Conservation (phyloP, 2,888 invertebrate genomes). For the Meloe dianella region DNA sequence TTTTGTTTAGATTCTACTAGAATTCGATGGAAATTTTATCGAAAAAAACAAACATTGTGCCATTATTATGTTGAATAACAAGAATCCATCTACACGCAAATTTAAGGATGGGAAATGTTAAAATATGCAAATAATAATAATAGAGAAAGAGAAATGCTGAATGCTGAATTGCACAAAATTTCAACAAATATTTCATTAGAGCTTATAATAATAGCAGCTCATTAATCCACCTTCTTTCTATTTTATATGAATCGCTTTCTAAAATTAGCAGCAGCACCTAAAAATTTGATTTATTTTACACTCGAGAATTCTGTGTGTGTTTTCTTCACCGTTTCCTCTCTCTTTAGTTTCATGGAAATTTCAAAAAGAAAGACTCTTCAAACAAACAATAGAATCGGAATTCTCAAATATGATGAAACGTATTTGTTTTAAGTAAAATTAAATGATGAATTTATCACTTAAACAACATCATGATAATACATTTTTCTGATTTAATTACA, state of each 20-base stretch:
- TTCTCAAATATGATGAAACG: background rate
- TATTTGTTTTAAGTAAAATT: background rate
- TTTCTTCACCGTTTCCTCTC: too few species aligned
- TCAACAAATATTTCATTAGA: background rate
- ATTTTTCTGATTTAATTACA: conserved; percentile 13
- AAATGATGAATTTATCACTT: background rate
- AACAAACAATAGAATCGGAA: too few species aligned
- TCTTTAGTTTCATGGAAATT: background rate
- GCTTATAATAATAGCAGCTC: background rate
- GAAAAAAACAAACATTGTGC: background rate
- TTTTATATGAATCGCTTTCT: background rate
- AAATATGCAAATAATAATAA: too few species aligned
- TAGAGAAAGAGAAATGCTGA: too few species aligned
- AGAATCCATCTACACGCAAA: background rate
- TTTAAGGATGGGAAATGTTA: background rate
- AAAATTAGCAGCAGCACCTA: background rate
- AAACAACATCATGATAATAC: conserved; percentile 3
- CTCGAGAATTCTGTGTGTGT: too few species aligned
- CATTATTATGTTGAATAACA: background rate
- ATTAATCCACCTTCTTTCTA: background rate
- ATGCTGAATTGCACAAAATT: background rate
- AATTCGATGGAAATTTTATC: background rate
- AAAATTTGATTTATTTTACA: background rate
- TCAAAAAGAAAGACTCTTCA: too few species aligned
- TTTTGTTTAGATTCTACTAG: too few species aligned